A percentile compares a stretch with the other conserved stretches of the same genome.
These are phyloP conservation scores for Planiliza haematocheilus DNA, from an alignment of 2,113 vertebrate genomes.

Conservation along the genomic window DNA sequence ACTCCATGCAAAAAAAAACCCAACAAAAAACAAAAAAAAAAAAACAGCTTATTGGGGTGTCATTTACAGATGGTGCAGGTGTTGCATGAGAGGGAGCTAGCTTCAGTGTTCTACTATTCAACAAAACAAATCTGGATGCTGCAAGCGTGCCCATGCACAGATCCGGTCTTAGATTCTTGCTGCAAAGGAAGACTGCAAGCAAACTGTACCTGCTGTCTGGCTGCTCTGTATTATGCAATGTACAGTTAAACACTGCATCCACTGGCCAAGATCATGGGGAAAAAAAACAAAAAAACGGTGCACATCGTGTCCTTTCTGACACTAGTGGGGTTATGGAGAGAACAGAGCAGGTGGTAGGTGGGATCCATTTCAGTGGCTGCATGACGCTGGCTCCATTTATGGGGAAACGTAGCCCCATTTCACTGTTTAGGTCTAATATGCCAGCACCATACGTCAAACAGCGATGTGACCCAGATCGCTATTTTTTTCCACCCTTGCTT, in stretches of 20 bases:
- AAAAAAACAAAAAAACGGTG: slow-evolving; percentile 14
- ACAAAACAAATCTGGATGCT: not conserved
- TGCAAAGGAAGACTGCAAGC: not conserved
- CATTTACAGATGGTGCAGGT: not conserved
- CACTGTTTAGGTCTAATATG: slow-evolving; percentile 42
- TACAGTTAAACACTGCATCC: slow-evolving; percentile 44
- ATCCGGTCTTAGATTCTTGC: slow-evolving; percentile 12
- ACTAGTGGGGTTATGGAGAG: slow-evolving; percentile 54
- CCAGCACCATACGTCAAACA: slow-evolving; percentile 62
- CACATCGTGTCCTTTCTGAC: slow-evolving; percentile 30
- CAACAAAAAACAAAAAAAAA: no score
- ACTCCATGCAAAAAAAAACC: slow-evolving; percentile 5
- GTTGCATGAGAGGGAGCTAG: not conserved
- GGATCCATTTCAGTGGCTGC: slow-evolving; percentile 50
- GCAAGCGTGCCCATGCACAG: slow-evolving; percentile 4
- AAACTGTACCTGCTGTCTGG: slow-evolving; percentile 45
- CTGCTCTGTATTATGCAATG: slow-evolving; percentile 60
- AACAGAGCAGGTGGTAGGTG: slow-evolving; percentile 54
- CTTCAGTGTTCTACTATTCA: not conserved
- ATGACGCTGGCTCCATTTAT: slow-evolving; percentile 42
- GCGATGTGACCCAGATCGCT: slow-evolving; percentile 72
- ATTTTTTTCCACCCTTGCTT: not conserved
- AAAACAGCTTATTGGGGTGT: no score
- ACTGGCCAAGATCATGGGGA: slow-evolving; percentile 31
- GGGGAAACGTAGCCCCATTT: slow-evolving; percentile 54